phyloP scores from a whole-genome alignment of 2,797 vertebrate genomes.

The Adrianichthys oophorus region DNA sequence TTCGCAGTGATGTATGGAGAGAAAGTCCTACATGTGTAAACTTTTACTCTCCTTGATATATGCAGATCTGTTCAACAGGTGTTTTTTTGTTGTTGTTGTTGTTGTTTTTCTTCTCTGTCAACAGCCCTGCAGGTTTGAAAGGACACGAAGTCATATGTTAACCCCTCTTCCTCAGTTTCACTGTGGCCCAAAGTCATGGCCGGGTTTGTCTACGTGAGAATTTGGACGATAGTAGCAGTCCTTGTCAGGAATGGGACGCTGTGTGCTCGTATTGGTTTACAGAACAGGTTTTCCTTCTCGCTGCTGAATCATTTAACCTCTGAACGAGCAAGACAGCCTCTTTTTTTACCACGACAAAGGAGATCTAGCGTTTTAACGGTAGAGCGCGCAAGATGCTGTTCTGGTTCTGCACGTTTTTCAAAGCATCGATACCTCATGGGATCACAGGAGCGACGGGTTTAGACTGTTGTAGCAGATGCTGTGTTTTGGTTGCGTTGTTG shows the following conservation, averaged over 20 bases:
- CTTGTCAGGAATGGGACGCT: conserved; percentile 37
- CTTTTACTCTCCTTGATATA: conserved; percentile 95
- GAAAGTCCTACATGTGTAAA: conserved; percentile 70
- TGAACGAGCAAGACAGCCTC: conserved; percentile 27
- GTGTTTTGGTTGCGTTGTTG: conserved; percentile 67
- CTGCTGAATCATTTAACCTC: conserved; percentile 58
- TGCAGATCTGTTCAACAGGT: conserved; percentile 99
- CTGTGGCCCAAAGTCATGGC: conserved; percentile 91
- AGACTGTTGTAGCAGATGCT: conserved; percentile 73
- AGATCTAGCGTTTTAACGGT: conserved; percentile 25
- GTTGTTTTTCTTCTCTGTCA: conserved; percentile 85
- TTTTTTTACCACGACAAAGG: conserved; percentile 24
- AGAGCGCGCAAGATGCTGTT: conserved; percentile 33
- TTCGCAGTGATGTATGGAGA: conserved; percentile 36
- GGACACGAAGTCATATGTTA: conserved; percentile 86
- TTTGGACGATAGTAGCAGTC: conserved; percentile 64
- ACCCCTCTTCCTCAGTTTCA: conserved; percentile 62
- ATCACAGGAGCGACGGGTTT: conserved; percentile 57
- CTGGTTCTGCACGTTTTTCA: conserved; percentile 51
- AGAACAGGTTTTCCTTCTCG: conserved; percentile 45
- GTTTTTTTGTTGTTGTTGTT: conserved; percentile 73
- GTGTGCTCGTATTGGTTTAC: conserved; percentile 6
- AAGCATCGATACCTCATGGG: conserved; percentile 72
- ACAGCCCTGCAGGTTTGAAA: conserved; percentile 95
- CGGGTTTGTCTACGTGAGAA: conserved; percentile 86